Evolutionary conservation across 1,140 invertebrate genomes (phyloP).

Genomic region (Drosophila albomicans): DNA sequence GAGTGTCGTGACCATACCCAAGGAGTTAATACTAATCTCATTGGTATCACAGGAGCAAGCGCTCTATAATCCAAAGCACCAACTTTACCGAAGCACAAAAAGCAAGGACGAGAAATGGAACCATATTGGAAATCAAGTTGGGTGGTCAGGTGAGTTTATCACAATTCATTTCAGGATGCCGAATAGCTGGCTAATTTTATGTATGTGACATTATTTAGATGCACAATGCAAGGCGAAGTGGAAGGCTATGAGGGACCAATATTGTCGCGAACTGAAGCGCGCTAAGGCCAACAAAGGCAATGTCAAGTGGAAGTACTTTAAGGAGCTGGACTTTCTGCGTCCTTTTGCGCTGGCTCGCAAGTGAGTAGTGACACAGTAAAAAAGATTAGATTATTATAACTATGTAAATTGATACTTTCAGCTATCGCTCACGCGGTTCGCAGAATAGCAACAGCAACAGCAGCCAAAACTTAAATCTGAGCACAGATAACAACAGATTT

Average conservation of each 20-base stretch:
- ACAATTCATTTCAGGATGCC: neutral
- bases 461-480: constrained; percentile 60
- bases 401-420: neutral
- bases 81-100: constrained; percentile 73
- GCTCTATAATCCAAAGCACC: constrained; percentile 79
- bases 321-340: constrained; percentile 78
- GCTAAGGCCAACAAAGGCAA: constrained; percentile 72
- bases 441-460: constrained; percentile 52
- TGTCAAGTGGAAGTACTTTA: constrained; percentile 83
- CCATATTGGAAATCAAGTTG: constrained; percentile 70
- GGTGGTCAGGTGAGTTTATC: constrained; percentile 70
- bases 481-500: constrained; percentile 31
- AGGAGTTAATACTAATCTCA: constrained; percentile 74
- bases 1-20: constrained; percentile 66
- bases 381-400: neutral
- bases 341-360: constrained; percentile 77
- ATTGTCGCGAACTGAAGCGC: constrained; percentile 78
- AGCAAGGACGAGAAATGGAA: constrained; percentile 77
- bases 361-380: constrained; percentile 40
- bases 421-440: constrained; percentile 70
- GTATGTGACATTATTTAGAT: constrained; percentile 30
- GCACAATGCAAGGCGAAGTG: constrained; percentile 79
- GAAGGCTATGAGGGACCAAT: constrained; percentile 82
- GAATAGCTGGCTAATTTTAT: neutral
- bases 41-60: constrained; percentile 76